Conservation (phyloP, 2,113 vertebrate genomes). For the Clarias gariepinus region DNA sequence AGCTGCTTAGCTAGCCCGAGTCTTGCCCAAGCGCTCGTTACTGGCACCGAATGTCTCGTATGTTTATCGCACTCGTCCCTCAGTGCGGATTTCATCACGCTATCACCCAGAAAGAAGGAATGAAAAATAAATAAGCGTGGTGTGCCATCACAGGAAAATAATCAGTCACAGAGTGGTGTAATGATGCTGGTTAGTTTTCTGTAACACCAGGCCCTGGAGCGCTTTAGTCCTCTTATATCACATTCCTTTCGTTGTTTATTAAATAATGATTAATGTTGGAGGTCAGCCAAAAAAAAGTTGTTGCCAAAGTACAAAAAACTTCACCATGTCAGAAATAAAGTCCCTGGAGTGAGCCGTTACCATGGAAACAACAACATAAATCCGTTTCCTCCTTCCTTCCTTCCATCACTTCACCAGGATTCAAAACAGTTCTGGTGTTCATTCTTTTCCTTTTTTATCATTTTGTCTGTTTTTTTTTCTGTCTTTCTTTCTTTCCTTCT, state of each 20-base stretch:
- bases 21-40: conserved; percentile 58
- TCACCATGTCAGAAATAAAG: background rate
- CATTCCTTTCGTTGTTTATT: no score
- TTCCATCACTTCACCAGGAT: no score
- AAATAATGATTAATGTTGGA: background rate
- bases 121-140: background rate
- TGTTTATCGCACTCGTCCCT: conserved; percentile 7
- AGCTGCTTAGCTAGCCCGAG: conserved; percentile 50
- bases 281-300: background rate
- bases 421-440: no score
- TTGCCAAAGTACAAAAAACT: background rate
- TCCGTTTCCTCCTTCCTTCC: no score
- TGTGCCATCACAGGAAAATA: background rate
- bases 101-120: background rate
- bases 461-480: no score
- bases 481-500: no score
- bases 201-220: background rate
- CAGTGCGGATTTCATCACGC: conserved; percentile 44
- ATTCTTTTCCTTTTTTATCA: no score
- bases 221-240: background rate
- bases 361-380: background rate
- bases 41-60: conserved; percentile 53
- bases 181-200: background rate
- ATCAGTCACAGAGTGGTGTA: background rate
- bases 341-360: background rate